Conservation (phyloP, 64 coral and sea anemone species). For the Porites australiensis region DNA sequence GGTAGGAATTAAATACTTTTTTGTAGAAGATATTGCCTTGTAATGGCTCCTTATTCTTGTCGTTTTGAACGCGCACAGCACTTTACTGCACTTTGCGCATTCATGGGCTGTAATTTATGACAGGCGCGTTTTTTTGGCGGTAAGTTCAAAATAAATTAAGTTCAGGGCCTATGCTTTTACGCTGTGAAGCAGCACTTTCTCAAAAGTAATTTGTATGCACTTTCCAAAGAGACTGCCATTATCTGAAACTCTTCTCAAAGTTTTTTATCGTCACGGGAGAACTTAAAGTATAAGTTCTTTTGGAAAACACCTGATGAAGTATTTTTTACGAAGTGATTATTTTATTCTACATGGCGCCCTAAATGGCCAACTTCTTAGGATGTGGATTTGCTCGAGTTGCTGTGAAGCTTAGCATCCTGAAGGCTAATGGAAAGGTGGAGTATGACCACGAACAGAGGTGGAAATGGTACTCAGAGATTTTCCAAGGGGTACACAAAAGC, state of each 20-base stretch:
- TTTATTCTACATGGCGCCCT: not conserved
- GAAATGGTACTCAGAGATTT: not conserved
- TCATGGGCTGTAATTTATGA: not conserved
- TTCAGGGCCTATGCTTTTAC: not conserved
- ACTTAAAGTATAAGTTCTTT: not conserved
- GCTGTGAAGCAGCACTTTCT: not conserved
- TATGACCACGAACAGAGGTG: slow-evolving; percentile 16
- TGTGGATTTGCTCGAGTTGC: slow-evolving; percentile 7
- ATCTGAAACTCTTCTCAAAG: not conserved
- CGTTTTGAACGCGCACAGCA: too few species aligned
- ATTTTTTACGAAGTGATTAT: not conserved
- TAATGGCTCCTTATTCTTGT: not conserved
- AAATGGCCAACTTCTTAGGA: not conserved
- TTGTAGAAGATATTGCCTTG: not conserved
- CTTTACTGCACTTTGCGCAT: not conserved
- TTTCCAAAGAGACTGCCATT: not conserved
- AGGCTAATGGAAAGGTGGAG: slow-evolving; percentile 4
- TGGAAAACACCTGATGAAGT: too few species aligned
- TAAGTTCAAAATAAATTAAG: not conserved
- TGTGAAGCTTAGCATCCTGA: not conserved
- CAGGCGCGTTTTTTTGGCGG: not conserved
- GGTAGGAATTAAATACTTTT: not conserved
- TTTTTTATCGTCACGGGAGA: not conserved
- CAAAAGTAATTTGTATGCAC: not conserved
- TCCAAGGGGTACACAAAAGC: slow-evolving; percentile 8